phyloP scores from a whole-genome alignment of 2,113 vertebrate genomes.

The Calyptomena viridis region DNA sequence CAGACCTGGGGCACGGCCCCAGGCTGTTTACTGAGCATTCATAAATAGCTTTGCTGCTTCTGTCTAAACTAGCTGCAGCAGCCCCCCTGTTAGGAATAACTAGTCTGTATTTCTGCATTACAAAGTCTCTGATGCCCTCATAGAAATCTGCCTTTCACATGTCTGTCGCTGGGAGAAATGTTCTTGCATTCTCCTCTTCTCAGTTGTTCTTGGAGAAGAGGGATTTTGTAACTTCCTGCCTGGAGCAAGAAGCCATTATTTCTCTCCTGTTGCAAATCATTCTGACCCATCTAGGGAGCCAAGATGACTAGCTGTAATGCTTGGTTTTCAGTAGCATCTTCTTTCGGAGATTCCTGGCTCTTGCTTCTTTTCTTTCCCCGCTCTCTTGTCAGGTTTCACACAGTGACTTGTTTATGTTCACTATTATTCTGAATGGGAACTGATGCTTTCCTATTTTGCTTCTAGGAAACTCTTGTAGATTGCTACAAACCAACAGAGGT shows the following conservation, averaged over 20 bases:
- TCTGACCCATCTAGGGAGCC: neutral
- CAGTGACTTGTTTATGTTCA: slow-evolving; percentile 18
- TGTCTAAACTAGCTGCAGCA: neutral
- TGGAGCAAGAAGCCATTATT: neutral
- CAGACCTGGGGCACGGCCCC: neutral
- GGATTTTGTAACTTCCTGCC: neutral
- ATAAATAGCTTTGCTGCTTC: neutral
- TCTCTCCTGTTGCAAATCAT: neutral
- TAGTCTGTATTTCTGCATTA: neutral
- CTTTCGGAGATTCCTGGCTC: neutral
- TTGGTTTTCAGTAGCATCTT: neutral
- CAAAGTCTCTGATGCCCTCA: neutral
- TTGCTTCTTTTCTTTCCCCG: neutral
- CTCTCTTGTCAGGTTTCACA: neutral
- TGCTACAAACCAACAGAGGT: slow-evolving; percentile 98
- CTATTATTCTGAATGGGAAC: slow-evolving; percentile 39
- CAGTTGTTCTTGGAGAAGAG: neutral
- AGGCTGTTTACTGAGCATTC: neutral
- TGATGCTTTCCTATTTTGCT: slow-evolving; percentile 60
- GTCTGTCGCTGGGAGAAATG: neutral
- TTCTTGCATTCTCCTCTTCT: neutral
- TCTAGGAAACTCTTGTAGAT: slow-evolving; percentile 90
- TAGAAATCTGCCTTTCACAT: neutral
- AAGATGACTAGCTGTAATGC: neutral
- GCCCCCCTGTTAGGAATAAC: neutral